Evolutionary conservation across 2,888 invertebrate genomes (phyloP).

Genomic region (Gymnosoma rotundatum): DNA sequence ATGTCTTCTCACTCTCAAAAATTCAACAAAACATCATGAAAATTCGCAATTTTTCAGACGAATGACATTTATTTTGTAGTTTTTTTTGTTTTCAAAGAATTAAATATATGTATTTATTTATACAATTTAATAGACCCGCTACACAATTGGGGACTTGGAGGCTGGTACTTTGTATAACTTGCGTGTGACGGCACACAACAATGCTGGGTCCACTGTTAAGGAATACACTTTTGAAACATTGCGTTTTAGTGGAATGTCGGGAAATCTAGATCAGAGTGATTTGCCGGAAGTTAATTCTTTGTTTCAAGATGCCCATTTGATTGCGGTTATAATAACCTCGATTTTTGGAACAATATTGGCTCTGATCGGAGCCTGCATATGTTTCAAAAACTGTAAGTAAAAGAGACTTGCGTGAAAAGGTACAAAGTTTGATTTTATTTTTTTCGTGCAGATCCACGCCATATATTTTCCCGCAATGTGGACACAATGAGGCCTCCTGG

Average conservation of each 20-base stretch:
- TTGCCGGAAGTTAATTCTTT: slow-evolving; percentile 75
- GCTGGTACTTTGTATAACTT: slow-evolving; percentile 83
- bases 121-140: slow-evolving; percentile 78
- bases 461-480: slow-evolving; percentile 76
- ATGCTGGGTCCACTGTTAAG: slow-evolving; percentile 85
- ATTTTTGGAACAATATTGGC: slow-evolving; percentile 84
- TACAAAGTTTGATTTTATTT: not conserved
- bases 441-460: slow-evolving; percentile 75
- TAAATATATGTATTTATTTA: not conserved
- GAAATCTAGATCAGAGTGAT: slow-evolving; percentile 74
- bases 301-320: slow-evolving; percentile 78
- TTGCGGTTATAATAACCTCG: slow-evolving; percentile 79
- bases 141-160: slow-evolving; percentile 83
- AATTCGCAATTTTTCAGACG: not conserved
- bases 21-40: not conserved
- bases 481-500: slow-evolving; percentile 76
- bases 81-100: not conserved
- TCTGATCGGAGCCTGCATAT: slow-evolving; percentile 84
- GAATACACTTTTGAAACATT: slow-evolving; percentile 85
- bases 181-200: slow-evolving; percentile 85
- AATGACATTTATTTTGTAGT: slow-evolving; percentile 40
- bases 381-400: slow-evolving; percentile 83
- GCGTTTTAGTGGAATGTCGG: slow-evolving; percentile 82
- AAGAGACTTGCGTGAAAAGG: not conserved
- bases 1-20: slow-evolving; percentile 7